These are phyloP conservation scores for Microctenopoma steveboyesi DNA, from an alignment of 2,797 vertebrate species.

Conservation along the genomic window DNA sequence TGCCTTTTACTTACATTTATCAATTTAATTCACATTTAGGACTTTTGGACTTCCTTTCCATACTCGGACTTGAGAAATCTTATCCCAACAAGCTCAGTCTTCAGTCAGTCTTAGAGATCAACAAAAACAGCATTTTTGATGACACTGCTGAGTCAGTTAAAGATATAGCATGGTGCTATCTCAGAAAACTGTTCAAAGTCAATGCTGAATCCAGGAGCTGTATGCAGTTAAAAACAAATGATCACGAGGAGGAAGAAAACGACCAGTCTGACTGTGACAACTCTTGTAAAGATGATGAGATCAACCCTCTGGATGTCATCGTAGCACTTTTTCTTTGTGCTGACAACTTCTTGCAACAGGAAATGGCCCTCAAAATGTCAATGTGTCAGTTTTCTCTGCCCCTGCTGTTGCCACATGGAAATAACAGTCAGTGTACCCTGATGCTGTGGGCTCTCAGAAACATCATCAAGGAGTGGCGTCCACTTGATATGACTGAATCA, in stretches of 20 bases:
- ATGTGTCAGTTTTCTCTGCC: slow-evolving; percentile 85
- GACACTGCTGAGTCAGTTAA: background rate
- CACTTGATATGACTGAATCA: slow-evolving; percentile 49
- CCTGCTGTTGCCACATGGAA: slow-evolving; percentile 71
- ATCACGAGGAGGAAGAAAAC: no score
- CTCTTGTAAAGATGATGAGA: background rate
- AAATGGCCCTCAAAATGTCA: slow-evolving; percentile 81
- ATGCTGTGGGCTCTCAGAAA: slow-evolving; percentile 83
- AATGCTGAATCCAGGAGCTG: slow-evolving; percentile 48
- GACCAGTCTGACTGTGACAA: slow-evolving; percentile 13
- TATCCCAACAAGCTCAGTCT: slow-evolving; percentile 61
- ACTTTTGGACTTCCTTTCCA: slow-evolving; percentile 3
- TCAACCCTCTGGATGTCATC: slow-evolving; percentile 73
- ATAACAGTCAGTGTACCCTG: slow-evolving; percentile 56
- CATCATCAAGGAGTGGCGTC: slow-evolving; percentile 78
- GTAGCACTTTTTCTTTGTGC: slow-evolving; percentile 78
- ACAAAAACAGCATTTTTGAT: slow-evolving; percentile 7
- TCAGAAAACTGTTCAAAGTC: slow-evolving; percentile 47
- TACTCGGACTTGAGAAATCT: slow-evolving; percentile 34
- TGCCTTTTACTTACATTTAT: no score
- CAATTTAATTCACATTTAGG: no score
- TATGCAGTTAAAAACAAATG: background rate
- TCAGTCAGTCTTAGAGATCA: slow-evolving; percentile 48
- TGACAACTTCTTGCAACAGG: slow-evolving; percentile 80
- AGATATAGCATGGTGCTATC: slow-evolving; percentile 41